Evolutionary conservation across 2,113 vertebrate species (phyloP).

Genomic region (Ciconia boyciana): DNA sequence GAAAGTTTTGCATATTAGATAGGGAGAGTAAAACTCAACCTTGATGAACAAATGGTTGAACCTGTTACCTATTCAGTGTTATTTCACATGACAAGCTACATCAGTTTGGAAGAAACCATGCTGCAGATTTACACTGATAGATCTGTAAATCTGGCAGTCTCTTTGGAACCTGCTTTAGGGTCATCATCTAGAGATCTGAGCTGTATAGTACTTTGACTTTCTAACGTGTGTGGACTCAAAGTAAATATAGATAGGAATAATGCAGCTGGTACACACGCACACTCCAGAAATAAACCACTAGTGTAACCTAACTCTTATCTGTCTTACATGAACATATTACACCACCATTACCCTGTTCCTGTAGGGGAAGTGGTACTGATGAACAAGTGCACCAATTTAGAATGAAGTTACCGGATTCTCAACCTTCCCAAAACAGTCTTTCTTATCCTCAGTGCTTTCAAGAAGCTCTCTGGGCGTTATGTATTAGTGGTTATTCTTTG

Average conservation of each 20-base stretch:
- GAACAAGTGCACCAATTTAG: not conserved
- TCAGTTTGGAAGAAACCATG: not conserved
- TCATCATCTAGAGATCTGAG: not conserved
- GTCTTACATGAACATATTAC: not conserved
- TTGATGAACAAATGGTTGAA: not conserved
- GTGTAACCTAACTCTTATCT: not conserved
- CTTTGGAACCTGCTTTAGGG: not conserved
- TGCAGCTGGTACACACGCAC: not conserved
- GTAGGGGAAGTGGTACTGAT: not conserved
- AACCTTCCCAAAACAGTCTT: not conserved
- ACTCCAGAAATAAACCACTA: not conserved
- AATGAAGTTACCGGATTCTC: not conserved
- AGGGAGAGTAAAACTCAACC: not conserved
- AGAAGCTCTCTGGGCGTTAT: not conserved
- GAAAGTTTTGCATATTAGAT: not conserved
- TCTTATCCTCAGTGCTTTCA: not conserved
- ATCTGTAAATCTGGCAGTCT: not conserved
- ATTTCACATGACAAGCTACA: not conserved
- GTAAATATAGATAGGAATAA: not conserved
- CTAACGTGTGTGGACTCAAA: not conserved
- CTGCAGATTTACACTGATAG: not conserved
- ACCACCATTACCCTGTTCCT: not conserved
- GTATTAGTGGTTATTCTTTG: not conserved
- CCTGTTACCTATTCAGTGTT: not conserved
- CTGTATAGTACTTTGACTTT: not conserved